Base-by-base conservation (phyloP, 2,888 invertebrate species). In the Apodemia mormo region DNA sequence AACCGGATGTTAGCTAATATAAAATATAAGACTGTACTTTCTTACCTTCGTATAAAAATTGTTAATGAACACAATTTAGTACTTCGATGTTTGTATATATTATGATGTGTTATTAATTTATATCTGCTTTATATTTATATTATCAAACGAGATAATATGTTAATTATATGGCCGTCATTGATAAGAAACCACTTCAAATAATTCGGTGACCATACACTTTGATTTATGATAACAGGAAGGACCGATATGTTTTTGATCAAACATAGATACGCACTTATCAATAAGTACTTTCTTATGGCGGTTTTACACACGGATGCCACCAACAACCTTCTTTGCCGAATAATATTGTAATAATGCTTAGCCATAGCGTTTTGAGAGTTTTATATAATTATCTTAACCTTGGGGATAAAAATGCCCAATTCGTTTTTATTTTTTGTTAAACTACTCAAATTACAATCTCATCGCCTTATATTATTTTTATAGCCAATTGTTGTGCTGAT, bases 151-250 rank as follows among this genome's bases (percentile, higher is more conserved):
- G 49, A 49, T 49, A 49, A 49, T 49, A 49, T 49, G 14, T 58
- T 58, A 58, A 56, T 30, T 58, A 29, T 58, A 29, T 58, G 6
- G 4, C 33, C 33, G 33, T 61, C 61, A 14, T 0, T 33, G 61
- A 30, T 61, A 61, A 30, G 7, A 30, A 61, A 33, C 29, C 61
- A 30, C 33, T 61, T 61, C 30, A 33, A 33, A 33, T 33, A 29
- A 33, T 61, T 33, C 12, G 61, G 30, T 61, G 61, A 33, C 56
- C 22, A 58, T 33, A 33, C 5, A 61, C 61, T 33, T 33, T 33
- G 61, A 61, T 61, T 61, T 61, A 30, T 30, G 61, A 61, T 61
- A 61, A 12, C 61, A 29, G 29, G 61, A 61, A 61, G 2, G 58
- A n/a, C 65, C 65, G 65, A 40, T 40, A 65, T 6, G 37, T 14